Evolutionary conservation across 2,113 vertebrate genomes (phyloP).

Genomic region (Phrynosoma platyrhinos): DNA sequence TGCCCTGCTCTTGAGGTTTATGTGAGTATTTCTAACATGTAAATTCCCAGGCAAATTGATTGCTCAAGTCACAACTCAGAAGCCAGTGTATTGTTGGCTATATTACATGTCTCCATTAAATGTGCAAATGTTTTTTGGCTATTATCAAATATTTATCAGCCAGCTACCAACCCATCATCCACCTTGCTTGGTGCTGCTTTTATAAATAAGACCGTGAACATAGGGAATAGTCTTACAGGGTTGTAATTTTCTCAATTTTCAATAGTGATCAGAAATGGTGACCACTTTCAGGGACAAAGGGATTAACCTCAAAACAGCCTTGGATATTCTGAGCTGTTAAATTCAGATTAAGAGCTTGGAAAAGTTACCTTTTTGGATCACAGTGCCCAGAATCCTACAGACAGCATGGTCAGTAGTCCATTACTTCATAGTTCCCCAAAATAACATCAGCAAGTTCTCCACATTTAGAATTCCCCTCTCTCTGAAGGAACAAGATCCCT

Average conservation of each 20-base stretch:
- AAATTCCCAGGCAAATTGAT: constrained; percentile 1
- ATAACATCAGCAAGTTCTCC: too few relatives aligned
- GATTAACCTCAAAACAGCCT: neutral
- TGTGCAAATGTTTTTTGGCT: neutral
- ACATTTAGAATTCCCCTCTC: neutral
- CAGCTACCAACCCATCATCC: neutral
- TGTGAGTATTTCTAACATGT: neutral
- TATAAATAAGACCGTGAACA: neutral
- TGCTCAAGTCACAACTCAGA: neutral
- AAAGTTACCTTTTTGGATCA: too few relatives aligned
- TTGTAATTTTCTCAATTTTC: neutral
- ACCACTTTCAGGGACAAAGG: neutral
- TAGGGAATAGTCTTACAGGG: neutral
- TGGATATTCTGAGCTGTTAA: neutral
- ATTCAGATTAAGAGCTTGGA: neutral
- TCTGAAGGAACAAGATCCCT: neutral
- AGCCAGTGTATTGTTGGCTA: neutral
- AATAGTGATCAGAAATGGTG: neutral
- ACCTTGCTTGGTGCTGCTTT: neutral
- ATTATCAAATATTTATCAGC: neutral
- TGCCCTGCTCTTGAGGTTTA: neutral
- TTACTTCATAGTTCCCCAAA: too few relatives aligned
- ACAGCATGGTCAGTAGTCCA: too few relatives aligned
- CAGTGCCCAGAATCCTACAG: too few relatives aligned
- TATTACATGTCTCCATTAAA: neutral